Evolutionary conservation across 1,140 invertebrate species (phyloP).

Genomic region (Polypedilum pembai): DNA sequence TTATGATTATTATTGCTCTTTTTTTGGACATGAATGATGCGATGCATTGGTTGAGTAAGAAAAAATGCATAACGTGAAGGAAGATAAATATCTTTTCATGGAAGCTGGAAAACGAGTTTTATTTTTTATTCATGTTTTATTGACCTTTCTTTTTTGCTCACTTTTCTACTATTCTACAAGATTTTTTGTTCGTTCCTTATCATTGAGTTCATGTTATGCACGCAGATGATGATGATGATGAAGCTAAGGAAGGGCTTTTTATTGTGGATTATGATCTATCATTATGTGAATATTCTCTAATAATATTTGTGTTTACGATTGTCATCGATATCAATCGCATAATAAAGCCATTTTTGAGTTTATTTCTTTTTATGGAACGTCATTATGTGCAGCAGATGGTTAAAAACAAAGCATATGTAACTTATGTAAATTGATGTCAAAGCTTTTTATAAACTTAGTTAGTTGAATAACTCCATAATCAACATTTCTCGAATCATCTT

Average conservation of each 20-base stretch:
- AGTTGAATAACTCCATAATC: too few species aligned
- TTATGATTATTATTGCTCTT: not conserved
- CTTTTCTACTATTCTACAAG: not conserved
- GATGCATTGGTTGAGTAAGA: not conserved
- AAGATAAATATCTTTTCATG: not conserved
- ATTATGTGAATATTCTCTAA: not conserved
- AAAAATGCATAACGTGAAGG: slow-evolving; percentile 3
- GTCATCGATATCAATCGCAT: not conserved
- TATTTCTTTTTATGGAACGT: too few species aligned
- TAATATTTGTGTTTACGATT: not conserved
- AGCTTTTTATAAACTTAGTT: too few species aligned
- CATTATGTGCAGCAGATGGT: too few species aligned
- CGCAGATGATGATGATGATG: not conserved
- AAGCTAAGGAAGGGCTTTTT: not conserved
- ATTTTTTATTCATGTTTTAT: slow-evolving; percentile 2
- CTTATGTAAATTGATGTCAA: too few species aligned
- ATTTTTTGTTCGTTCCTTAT: not conserved
- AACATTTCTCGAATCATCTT: too few species aligned
- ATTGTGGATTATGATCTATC: not conserved
- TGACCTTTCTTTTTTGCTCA: not conserved
- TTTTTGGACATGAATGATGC: not conserved
- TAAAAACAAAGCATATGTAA: too few species aligned
- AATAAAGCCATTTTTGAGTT: not conserved
- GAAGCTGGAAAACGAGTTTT: not conserved
- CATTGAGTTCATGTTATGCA: not conserved